phyloP scores from a whole-genome alignment of 2,113 vertebrate genomes.

The Arenaria interpres region DNA sequence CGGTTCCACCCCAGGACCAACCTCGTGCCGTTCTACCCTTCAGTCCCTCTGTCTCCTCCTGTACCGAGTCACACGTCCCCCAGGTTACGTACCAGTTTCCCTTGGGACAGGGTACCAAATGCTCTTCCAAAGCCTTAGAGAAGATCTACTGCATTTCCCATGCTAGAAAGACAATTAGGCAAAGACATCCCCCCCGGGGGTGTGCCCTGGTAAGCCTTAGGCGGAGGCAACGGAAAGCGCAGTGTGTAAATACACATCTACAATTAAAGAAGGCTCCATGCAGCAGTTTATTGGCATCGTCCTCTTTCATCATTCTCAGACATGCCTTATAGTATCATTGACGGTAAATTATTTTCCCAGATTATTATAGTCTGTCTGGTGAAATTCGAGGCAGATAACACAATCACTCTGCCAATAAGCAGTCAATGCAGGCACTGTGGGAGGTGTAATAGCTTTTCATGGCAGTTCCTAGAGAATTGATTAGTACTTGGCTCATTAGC shows the following conservation, averaged over 20 bases:
- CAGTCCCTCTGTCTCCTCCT: not conserved
- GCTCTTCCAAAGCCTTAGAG: not conserved
- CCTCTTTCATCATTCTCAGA: not conserved
- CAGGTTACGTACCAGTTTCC: accelerated
- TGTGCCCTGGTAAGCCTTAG: accelerated
- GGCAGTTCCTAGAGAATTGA: not conserved
- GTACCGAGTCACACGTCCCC: not conserved
- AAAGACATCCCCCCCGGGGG: accelerated
- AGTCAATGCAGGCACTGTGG: not conserved
- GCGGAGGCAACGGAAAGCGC: accelerated
- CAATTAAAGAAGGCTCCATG: not conserved
- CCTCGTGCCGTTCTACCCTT: accelerated
- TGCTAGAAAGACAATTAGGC: accelerated
- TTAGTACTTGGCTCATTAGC: slow-evolving; percentile 35
- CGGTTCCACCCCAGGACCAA: accelerated
- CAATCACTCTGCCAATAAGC: not conserved
- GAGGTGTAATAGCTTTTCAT: not conserved
- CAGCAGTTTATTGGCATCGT: not conserved
- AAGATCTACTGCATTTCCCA: accelerated
- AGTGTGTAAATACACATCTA: not conserved
- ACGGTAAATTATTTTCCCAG: not conserved
- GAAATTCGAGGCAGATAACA: not conserved
- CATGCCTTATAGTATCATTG: not conserved
- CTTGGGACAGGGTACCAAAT: accelerated
- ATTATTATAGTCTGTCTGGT: not conserved